phyloP scores from a whole-genome alignment of 1,140 invertebrate genomes.

The Meteorus sp. region DNA sequence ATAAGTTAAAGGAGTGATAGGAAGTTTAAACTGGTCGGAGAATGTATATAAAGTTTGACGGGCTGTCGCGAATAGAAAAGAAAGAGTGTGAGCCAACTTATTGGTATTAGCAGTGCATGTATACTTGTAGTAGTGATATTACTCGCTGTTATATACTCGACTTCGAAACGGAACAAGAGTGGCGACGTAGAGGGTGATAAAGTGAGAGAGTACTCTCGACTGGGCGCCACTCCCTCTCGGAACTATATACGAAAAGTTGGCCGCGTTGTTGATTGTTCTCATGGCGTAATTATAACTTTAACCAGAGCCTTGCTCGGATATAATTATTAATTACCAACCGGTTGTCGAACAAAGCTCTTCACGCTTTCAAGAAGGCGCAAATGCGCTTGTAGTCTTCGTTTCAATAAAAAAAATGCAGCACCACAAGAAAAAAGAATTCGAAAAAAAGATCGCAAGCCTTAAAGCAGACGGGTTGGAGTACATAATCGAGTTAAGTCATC shows the following conservation, averaged over 20 bases:
- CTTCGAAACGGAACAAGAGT: constrained; percentile 16
- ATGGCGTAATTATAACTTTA: constrained; percentile 49
- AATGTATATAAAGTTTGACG: constrained; percentile 13
- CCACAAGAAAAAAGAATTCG: neutral
- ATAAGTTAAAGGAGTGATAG: constrained; percentile 13
- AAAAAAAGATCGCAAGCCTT: neutral
- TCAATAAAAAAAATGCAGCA: neutral
- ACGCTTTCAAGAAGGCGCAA: neutral
- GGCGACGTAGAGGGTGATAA: neutral
- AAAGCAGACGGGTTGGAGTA: no score
- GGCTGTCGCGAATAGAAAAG: no score
- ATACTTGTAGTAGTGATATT: constrained; percentile 27
- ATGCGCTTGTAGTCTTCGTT: neutral
- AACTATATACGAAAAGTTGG: no score
- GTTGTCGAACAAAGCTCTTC: neutral
- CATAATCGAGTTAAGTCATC: no score
- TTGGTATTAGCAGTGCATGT: constrained; percentile 5
- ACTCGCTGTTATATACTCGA: constrained; percentile 19
- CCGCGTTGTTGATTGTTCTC: constrained; percentile 46
- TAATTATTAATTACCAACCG: constrained; percentile 46
- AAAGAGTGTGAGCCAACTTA: no score
- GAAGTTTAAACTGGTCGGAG: constrained; percentile 6
- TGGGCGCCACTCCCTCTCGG: constrained; percentile 2
- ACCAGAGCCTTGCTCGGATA: constrained; percentile 32
- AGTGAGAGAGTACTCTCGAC: constrained; percentile 1